Base-by-base conservation (phyloP, 2,888 invertebrate genomes). In the Acrobasis repandana region DNA sequence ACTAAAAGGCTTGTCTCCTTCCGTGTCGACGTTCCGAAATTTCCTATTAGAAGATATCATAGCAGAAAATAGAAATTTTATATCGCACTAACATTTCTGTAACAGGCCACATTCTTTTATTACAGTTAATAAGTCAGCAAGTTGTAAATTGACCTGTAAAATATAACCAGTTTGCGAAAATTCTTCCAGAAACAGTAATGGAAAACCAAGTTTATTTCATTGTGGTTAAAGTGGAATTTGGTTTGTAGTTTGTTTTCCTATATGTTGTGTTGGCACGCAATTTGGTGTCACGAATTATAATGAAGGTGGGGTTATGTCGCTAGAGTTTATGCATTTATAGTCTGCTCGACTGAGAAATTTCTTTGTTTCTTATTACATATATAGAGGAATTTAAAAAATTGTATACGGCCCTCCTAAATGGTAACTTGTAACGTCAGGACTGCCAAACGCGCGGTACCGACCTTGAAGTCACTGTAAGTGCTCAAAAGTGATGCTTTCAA, bases 261-360 rank as follows among this genome's bases (percentile, higher is more conserved):
- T 67, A 79, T 75, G 73, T 67, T 60, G 15, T 48, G 33, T 28
- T 57, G 49, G 48, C 82, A 82, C 80, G 82, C 81, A 66, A 82
- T 69, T 48, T 50, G 14, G 67, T 58, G 65, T 74, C 82, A 81
- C 79, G 82, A 78, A 77, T 69, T 67, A 62, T 18, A 38, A 38
- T 18, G 38, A 15, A 36, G 54, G 36, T 54, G 54, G 38, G 18
- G 54, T 36, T 54, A n/a, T n/a, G 34, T 4, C 16, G 34, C 2
- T 36, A 34, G 28, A 34, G 14, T 38, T 14, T 8, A 11, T 34
- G 11, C n/a, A 54, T 54, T 54, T 38, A 28, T 8, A 28, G 28
- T 6, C 4, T 28, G 4, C 8, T 1, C 28, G 6, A 6, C 28
- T 28, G 28, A 28, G 8, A 28, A 28, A 28, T 8, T 5, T 28